A percentile compares a stretch with the other conserved stretches of the same genome.
Evolutionary conservation across 1,140 invertebrate genomes (phyloP).

Genomic region (Drosophila obscura): DNA sequence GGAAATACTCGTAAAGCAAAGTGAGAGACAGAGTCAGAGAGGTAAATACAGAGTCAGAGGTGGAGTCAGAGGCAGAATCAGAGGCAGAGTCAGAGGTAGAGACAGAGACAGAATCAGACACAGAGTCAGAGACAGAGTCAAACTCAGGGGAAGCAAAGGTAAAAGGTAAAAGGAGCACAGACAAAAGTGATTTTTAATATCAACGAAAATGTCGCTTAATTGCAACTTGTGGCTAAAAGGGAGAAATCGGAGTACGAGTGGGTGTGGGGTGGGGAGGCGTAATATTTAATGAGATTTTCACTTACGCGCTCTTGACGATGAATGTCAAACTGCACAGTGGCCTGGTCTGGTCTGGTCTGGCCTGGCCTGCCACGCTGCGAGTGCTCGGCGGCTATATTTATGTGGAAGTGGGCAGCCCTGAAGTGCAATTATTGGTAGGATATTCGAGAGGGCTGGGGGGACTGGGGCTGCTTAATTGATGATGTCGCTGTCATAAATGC

Average conservation of each 20-base stretch:
- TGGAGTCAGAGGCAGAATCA: too few species aligned
- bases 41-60: background rate
- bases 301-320: slow-evolving; percentile 43
- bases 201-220: slow-evolving; percentile 49
- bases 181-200: slow-evolving; percentile 55
- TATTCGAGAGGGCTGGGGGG: background rate
- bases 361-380: too few species aligned
- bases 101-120: background rate
- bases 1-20: background rate
- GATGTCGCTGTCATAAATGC: slow-evolving; percentile 51
- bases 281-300: slow-evolving; percentile 54
- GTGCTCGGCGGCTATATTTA: slow-evolving; percentile 22
- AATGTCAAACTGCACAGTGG: slow-evolving; percentile 41
- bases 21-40: background rate
- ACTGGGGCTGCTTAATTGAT: slow-evolving; percentile 42
- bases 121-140: background rate
- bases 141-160: background rate
- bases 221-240: slow-evolving; percentile 35
- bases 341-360: background rate
- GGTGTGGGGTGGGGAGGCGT: background rate
- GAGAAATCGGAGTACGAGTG: slow-evolving; percentile 6
- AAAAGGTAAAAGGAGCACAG: background rate
- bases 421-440: slow-evolving; percentile 48
- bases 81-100: background rate
- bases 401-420: slow-evolving; percentile 21